These are phyloP conservation scores for Mesocentrotus franciscanus DNA, from an alignment of 53 echinoderm and acorn worm species.

Conservation along the genomic window DNA sequence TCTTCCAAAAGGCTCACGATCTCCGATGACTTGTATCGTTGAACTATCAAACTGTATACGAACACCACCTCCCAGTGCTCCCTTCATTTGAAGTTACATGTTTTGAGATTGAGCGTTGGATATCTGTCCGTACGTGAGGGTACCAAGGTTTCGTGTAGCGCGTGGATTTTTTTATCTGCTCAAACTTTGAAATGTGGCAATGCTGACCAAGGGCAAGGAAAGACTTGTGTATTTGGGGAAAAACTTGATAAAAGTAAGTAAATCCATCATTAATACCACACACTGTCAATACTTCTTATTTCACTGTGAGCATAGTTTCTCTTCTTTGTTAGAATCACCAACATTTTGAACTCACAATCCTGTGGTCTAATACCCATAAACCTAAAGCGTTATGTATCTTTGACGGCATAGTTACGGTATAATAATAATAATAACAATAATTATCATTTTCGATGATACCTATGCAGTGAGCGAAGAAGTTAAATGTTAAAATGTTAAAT, in stretches of 20 bases:
- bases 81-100: neutral
- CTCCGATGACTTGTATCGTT: neutral
- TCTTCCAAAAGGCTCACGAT: neutral
- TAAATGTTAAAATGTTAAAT: too few species aligned
- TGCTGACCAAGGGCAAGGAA: constrained; percentile 34
- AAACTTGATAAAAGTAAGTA: constrained; percentile 49
- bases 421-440: too few species aligned
- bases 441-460: too few species aligned
- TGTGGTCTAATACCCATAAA: too few species aligned
- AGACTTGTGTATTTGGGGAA: neutral
- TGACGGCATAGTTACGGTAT: too few species aligned
- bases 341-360: too few species aligned
- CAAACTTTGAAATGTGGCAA: neutral
- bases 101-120: neutral
- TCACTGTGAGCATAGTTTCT: too few species aligned
- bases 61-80: neutral
- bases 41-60: neutral
- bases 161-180: neutral
- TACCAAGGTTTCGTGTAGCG: neutral
- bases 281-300: too few species aligned
- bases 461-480: too few species aligned
- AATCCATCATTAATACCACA: neutral
- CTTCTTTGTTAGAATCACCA: too few species aligned
- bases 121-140: neutral
- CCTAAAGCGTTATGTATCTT: too few species aligned